These are phyloP conservation scores for Sylvicapra grimmia DNA, from an alignment of 2,113 vertebrate species.

Conservation along the genomic window DNA sequence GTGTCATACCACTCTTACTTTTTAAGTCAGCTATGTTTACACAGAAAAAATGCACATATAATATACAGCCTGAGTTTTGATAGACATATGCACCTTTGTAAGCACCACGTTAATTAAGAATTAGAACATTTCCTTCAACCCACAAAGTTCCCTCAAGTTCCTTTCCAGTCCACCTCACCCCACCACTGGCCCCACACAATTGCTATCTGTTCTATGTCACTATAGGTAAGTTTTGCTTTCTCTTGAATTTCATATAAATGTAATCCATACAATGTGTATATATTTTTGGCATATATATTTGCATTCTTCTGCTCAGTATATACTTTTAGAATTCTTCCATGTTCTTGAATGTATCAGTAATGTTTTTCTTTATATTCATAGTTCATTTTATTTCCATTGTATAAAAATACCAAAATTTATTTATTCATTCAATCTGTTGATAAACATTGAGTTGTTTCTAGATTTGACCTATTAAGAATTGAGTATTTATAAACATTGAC, in stretches of 20 bases:
- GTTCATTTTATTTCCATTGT: background rate
- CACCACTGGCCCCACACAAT: background rate
- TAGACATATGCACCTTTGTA: background rate
- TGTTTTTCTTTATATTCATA: background rate
- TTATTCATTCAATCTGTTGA: background rate
- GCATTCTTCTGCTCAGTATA: background rate
- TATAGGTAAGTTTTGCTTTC: background rate
- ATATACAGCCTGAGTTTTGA: background rate
- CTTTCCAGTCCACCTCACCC: background rate
- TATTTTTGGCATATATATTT: background rate
- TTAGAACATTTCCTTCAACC: background rate
- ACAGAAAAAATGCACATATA: background rate
- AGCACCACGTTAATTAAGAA: background rate
- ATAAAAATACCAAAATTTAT: background rate
- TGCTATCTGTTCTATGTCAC: background rate
- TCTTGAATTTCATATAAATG: background rate
- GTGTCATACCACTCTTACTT: background rate
- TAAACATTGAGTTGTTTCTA: background rate
- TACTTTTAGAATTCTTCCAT: background rate
- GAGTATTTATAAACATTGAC: background rate
- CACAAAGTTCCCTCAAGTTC: background rate
- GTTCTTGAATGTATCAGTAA: background rate
- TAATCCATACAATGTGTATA: background rate
- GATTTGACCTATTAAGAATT: constrained; percentile 25
- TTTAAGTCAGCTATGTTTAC: background rate